These are phyloP conservation scores for Chymomyza caudatula DNA, from an alignment of 2,888 invertebrate species.

Conservation along the genomic window DNA sequence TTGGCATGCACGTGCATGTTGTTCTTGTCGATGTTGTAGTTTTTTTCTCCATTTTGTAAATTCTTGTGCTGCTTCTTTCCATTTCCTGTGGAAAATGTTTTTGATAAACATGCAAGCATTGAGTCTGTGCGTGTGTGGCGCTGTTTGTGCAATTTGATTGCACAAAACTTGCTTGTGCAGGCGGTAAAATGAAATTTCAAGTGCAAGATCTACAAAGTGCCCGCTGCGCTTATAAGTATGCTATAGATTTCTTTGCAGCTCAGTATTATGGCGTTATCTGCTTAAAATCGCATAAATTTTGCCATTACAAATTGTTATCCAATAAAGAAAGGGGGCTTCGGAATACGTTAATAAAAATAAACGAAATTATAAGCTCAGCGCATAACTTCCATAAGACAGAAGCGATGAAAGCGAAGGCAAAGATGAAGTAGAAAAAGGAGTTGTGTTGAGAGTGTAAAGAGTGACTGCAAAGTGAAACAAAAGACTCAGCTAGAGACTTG, in stretches of 20 bases:
- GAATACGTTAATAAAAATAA: conserved; percentile 44
- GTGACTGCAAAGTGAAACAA: background rate
- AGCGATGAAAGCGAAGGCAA: background rate
- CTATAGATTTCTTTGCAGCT: background rate
- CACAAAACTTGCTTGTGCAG: conserved; percentile 55
- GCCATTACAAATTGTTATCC: conserved; percentile 41
- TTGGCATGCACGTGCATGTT: conserved; percentile 57
- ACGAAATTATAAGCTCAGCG: conserved; percentile 56
- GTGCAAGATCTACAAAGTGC: conserved; percentile 22
- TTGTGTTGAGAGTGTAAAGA: background rate
- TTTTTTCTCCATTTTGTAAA: background rate
- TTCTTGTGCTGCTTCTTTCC: background rate
- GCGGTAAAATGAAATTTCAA: conserved; percentile 51
- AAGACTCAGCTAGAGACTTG: conserved; percentile 16
- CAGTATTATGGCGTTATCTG: conserved; percentile 12
- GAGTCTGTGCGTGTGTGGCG: conserved; percentile 9
- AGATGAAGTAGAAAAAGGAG: background rate
- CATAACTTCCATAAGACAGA: conserved; percentile 32
- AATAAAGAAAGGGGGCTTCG: conserved; percentile 26
- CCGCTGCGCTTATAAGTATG: background rate
- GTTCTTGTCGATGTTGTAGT: conserved; percentile 31
- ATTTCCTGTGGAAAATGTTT: conserved; percentile 56
- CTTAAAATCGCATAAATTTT: conserved; percentile 39
- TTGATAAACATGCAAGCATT: conserved; percentile 67
- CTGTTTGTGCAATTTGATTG: conserved; percentile 66